A percentile compares a stretch with the other conserved stretches of the same genome.
Conservation (phyloP, 2,113 vertebrate genomes). For the Melanostigma gelatinosum region DNA sequence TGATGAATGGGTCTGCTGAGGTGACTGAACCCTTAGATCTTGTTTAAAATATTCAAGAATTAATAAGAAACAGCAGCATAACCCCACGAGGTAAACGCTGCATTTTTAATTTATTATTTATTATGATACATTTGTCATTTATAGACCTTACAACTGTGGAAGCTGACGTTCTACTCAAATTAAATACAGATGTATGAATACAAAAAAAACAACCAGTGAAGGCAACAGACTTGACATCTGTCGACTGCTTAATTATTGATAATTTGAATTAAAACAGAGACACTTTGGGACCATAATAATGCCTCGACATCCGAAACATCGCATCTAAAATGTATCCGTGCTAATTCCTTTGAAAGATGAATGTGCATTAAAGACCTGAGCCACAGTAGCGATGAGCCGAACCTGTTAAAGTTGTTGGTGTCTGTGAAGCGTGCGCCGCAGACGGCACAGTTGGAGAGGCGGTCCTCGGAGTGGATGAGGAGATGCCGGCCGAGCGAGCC, state of each 20-base stretch:
- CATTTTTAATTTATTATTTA: background rate
- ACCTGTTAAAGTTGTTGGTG: conserved; percentile 98
- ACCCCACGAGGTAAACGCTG: background rate
- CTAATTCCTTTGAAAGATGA: background rate
- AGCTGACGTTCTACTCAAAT: background rate
- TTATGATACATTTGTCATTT: background rate
- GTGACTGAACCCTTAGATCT: background rate
- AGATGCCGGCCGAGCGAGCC: conserved; percentile 96
- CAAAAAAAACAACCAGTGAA: background rate
- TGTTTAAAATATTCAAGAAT: background rate
- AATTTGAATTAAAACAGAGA: conserved; percentile 11
- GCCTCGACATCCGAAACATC: background rate
- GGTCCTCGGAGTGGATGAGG: conserved; percentile 96
- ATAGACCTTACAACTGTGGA: background rate
- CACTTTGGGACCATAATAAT: background rate
- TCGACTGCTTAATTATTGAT: background rate
- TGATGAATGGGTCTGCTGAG: background rate
- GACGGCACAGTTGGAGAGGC: conserved; percentile 96
- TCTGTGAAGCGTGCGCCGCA: conserved; percentile 95
- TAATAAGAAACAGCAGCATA: background rate
- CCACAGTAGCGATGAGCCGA: conserved; percentile 48
- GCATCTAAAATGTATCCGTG: background rate
- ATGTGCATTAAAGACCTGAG: conserved; percentile 7
- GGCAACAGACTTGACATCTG: background rate
- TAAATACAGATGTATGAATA: too few species aligned